Conservation (phyloP, 2,888 invertebrate genomes). For the Chouioia cunea region DNA sequence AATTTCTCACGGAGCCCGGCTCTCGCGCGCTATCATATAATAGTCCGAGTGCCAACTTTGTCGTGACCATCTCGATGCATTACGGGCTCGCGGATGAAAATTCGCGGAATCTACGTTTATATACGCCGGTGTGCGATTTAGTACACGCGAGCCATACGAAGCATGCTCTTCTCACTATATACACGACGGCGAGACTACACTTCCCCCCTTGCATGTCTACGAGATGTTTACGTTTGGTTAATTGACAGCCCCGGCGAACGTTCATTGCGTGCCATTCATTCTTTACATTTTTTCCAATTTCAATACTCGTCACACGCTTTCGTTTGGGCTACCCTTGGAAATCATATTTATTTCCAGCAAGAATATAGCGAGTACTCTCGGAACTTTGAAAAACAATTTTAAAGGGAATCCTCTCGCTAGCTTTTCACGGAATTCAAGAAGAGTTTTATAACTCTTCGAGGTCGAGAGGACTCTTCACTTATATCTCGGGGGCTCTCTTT, state of each 20-base stretch:
- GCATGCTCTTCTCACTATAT: neutral
- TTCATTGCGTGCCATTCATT: neutral
- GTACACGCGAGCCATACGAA: slow-evolving; percentile 7
- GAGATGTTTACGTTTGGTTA: slow-evolving; percentile 1
- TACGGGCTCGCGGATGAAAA: slow-evolving; percentile 31
- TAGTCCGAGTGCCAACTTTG: slow-evolving; percentile 3
- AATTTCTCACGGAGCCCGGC: slow-evolving; percentile 41
- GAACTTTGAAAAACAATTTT: too few relatives aligned
- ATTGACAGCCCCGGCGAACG: neutral
- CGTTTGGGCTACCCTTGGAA: too few relatives aligned
- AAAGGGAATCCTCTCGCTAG: too few relatives aligned
- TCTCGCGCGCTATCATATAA: slow-evolving; percentile 35
- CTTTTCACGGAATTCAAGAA: too few relatives aligned
- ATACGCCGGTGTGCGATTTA: slow-evolving; percentile 1
- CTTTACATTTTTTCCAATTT: too few relatives aligned
- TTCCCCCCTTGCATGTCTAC: neutral
- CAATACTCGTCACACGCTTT: too few relatives aligned
- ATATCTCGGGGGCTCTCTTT: too few relatives aligned
- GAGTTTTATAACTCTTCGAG: too few relatives aligned
- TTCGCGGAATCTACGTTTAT: slow-evolving; percentile 39
- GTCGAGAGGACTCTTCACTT: too few relatives aligned
- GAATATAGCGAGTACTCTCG: too few relatives aligned
- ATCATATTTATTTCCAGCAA: too few relatives aligned
- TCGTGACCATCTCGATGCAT: slow-evolving; percentile 27
- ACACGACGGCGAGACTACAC: neutral